Conservation (phyloP, 2,797 vertebrate species). For the Melanotaenia maccullochi region DNA sequence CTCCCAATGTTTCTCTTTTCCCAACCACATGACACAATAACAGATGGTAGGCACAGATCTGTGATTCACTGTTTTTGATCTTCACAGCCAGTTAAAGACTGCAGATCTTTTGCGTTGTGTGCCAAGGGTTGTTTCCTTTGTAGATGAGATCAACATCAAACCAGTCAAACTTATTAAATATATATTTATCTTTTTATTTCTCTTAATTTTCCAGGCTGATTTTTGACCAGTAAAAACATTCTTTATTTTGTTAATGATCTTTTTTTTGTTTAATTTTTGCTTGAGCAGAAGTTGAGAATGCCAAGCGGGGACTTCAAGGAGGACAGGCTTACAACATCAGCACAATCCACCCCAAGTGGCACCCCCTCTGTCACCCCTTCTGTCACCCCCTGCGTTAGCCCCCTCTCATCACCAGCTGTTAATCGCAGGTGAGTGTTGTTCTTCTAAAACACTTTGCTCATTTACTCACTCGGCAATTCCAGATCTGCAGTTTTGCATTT, state of each 20-base stretch:
- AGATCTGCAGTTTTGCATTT: too few relatives aligned
- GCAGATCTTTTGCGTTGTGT: slow-evolving; percentile 41
- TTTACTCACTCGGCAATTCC: background rate
- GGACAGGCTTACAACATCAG: slow-evolving; percentile 82
- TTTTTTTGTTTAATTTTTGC: slow-evolving; percentile 9
- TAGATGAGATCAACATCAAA: slow-evolving; percentile 23
- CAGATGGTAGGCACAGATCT: slow-evolving; percentile 16
- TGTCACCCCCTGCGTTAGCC: slow-evolving; percentile 74
- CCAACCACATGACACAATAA: slow-evolving; percentile 8
- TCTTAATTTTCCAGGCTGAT: background rate
- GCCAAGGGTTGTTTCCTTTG: slow-evolving; percentile 42
- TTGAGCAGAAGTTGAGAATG: slow-evolving; percentile 84
- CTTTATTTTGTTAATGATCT: background rate
- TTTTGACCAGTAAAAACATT: background rate
- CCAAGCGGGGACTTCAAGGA: slow-evolving; percentile 83
- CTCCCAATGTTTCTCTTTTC: background rate
- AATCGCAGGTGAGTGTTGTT: slow-evolving; percentile 75
- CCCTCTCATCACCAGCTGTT: slow-evolving; percentile 72
- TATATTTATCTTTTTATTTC: background rate
- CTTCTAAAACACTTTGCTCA: background rate
- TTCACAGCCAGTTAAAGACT: slow-evolving; percentile 32
- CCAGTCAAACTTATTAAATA: background rate
- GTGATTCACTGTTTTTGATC: slow-evolving; percentile 39
- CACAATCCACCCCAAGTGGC: slow-evolving; percentile 81
- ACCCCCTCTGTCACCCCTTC: slow-evolving; percentile 79